A percentile compares a stretch with the other conserved stretches of the same genome.
Conservation (phyloP, 2,113 vertebrate genomes). For the Myrmecobius fasciatus region DNA sequence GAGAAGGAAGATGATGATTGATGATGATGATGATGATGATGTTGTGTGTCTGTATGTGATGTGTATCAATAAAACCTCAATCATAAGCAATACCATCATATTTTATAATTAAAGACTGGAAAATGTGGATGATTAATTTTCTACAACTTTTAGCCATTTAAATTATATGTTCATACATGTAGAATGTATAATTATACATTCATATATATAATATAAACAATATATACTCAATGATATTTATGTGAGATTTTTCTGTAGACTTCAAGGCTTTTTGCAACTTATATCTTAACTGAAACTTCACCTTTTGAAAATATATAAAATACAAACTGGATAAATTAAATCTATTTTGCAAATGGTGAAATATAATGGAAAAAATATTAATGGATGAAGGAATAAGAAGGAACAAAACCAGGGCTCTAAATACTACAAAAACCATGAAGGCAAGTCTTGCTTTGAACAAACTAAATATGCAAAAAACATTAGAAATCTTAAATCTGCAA, state of each 20-base stretch:
- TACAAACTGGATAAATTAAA: neutral
- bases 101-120: constrained; percentile 30
- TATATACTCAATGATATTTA: constrained; percentile 18
- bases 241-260: constrained; percentile 4
- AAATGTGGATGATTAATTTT: constrained; percentile 30
- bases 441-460: neutral
- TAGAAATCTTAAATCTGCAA: neutral
- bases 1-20: neutral
- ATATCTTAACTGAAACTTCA: neutral
- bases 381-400: neutral
- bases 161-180: neutral
- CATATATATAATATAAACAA: no score
- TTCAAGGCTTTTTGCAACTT: neutral
- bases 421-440: neutral
- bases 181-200: no score
- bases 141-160: constrained; percentile 31
- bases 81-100: neutral
- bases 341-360: neutral
- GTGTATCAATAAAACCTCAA: neutral
- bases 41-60: neutral
- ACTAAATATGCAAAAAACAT: neutral
- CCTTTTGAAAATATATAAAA: neutral
- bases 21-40: no score
- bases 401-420: neutral
- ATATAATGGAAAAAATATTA: neutral